Evolutionary conservation across 2,113 vertebrate genomes (phyloP).

Genomic region (Panthera leo): DNA sequence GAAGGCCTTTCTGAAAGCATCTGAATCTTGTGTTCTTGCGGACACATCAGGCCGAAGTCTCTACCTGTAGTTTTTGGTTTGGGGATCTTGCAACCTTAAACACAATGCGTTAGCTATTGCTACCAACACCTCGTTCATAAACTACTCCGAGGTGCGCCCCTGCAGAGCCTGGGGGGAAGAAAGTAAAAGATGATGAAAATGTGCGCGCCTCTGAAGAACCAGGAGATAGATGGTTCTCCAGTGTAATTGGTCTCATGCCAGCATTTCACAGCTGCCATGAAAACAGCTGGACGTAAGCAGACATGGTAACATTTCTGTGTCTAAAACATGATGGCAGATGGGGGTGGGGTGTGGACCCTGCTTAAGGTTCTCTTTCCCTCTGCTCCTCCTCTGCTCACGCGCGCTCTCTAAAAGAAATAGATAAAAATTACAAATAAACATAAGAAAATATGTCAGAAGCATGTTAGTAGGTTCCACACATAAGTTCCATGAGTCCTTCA

Average conservation of each 20-base stretch:
- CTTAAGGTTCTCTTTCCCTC: too few relatives aligned
- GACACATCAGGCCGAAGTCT: background rate
- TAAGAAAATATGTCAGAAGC: background rate
- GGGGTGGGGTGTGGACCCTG: too few relatives aligned
- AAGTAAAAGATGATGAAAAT: background rate
- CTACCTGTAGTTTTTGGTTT: background rate
- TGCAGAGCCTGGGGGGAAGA: background rate
- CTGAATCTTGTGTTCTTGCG: background rate
- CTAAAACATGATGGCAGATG: background rate
- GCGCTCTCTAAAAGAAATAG: too few relatives aligned
- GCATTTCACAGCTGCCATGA: background rate
- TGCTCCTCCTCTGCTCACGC: too few relatives aligned
- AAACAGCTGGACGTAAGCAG: background rate
- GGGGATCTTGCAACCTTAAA: background rate
- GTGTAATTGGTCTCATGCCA: background rate
- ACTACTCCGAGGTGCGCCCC: background rate
- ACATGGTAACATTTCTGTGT: background rate
- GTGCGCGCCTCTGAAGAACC: background rate
- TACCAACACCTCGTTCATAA: background rate
- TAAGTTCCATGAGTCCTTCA: background rate
- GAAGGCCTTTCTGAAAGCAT: background rate
- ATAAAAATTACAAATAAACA: too few relatives aligned
- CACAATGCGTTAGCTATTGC: background rate
- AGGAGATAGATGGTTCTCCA: background rate
- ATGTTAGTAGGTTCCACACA: background rate